Evolutionary conservation across 2,797 vertebrate genomes (phyloP).

Genomic region (Leucoraja ocellata): DNA sequence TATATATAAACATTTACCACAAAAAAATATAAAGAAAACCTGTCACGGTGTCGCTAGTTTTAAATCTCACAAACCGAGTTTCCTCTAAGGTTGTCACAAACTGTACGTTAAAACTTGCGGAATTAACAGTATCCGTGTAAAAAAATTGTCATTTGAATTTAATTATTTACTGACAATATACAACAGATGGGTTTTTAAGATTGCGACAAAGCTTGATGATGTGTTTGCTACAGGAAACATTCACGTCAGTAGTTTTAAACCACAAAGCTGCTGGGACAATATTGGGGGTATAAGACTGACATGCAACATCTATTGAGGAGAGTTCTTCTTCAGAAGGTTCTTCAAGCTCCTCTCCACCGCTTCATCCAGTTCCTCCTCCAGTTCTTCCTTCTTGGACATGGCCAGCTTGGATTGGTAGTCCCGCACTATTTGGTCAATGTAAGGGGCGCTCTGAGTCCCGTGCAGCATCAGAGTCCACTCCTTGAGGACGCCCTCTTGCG

Average conservation of each 20-base stretch:
- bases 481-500: constrained; percentile 79
- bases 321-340: constrained; percentile 88
- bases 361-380: constrained; percentile 95
- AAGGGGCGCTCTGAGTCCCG: constrained; percentile 93
- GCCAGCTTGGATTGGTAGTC: constrained; percentile 99
- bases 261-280: constrained; percentile 51
- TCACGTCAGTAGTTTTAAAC: constrained; percentile 55
- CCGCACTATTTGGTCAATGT: constrained; percentile 95
- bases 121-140: constrained; percentile 54
- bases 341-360: constrained; percentile 93
- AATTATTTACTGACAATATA: constrained; percentile 54
- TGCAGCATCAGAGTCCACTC: constrained; percentile 99
- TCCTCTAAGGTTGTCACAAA: constrained; percentile 76
- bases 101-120: constrained; percentile 65
- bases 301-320: constrained; percentile 58
- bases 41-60: constrained; percentile 64
- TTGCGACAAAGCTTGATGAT: constrained; percentile 56
- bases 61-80: constrained; percentile 70
- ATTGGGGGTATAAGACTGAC: constrained; percentile 44
- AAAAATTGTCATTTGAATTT: constrained; percentile 51
- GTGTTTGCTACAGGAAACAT: constrained; percentile 60
- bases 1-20: constrained; percentile 63
- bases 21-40: constrained; percentile 67
- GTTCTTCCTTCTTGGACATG: constrained; percentile 98
- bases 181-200: constrained; percentile 55